These are phyloP conservation scores for Nymphalis io DNA, from an alignment of 1,140 invertebrate genomes.

Conservation along the genomic window DNA sequence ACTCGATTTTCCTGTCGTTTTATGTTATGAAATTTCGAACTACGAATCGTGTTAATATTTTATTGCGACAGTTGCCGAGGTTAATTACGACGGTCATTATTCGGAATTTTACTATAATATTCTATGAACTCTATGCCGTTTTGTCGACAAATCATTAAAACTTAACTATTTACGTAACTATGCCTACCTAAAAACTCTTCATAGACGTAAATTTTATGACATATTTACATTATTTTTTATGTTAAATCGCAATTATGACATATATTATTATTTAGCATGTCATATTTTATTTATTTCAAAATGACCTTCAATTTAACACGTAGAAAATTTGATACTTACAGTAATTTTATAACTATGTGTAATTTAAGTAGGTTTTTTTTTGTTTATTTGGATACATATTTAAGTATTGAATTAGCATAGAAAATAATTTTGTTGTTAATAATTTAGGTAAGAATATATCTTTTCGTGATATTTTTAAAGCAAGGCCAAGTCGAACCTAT, in stretches of 20 bases:
- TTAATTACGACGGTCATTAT: constrained; percentile 13
- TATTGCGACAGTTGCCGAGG: constrained; percentile 15
- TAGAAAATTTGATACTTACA: no score
- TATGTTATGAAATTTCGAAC: constrained; percentile 38
- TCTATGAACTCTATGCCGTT: neutral
- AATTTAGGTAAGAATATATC: constrained; percentile 2
- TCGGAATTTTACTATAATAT: neutral
- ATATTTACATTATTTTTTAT: neutral
- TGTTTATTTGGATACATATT: no score
- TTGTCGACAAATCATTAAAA: neutral
- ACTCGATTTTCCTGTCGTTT: constrained; percentile 1
- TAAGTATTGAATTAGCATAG: no score
- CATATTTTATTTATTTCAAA: no score
- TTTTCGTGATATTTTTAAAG: neutral
- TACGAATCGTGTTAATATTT: constrained; percentile 20
- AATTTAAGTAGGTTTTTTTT: no score
- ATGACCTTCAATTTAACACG: no score
- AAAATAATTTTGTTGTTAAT: constrained; percentile 6
- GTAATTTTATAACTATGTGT: no score
- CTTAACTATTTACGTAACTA: constrained; percentile 30
- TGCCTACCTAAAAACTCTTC: constrained; percentile 15
- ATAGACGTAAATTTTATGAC: constrained; percentile 16
- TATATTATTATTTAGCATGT: neutral
- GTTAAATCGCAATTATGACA: constrained; percentile 2
- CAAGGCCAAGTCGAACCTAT: constrained; percentile 32